A percentile compares a stretch with the other conserved stretches of the same genome.
Conservation (phyloP, 2,797 vertebrate genomes). For the Allochrocebus solatus region DNA sequence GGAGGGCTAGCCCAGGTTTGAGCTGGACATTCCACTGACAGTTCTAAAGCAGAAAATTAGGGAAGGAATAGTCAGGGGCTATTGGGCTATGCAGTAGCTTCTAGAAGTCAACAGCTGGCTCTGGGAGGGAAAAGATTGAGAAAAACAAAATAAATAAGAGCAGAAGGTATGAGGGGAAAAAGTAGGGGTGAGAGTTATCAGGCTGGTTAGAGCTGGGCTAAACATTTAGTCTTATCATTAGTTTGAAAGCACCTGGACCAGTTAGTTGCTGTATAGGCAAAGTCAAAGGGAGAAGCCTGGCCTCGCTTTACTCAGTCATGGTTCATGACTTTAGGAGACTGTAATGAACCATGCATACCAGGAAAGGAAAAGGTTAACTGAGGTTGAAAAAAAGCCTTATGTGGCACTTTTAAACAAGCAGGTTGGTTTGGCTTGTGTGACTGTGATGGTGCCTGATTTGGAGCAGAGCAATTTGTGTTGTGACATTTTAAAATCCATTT, state of each 20-base stretch:
- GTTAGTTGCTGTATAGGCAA: not conserved
- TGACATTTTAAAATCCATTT: slow-evolving; percentile 57
- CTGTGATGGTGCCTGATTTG: slow-evolving; percentile 44
- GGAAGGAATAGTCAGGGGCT: not conserved
- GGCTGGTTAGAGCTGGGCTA: not conserved
- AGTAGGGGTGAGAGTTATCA: not conserved
- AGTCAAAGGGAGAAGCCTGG: not conserved
- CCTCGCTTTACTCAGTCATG: not conserved
- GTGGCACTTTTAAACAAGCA: slow-evolving; percentile 66
- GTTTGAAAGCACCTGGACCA: not conserved
- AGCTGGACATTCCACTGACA: slow-evolving; percentile 4
- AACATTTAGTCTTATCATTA: not conserved
- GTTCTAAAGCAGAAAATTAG: not conserved
- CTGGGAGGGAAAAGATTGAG: not conserved
- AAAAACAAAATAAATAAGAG: not conserved
- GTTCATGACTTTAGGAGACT: not conserved
- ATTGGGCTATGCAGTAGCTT: not conserved
- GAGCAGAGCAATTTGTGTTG: slow-evolving; percentile 59
- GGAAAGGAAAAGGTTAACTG: slow-evolving; percentile 53
- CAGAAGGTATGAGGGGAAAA: not conserved
- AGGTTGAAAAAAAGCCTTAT: not conserved
- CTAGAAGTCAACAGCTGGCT: not conserved
- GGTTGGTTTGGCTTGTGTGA: slow-evolving; percentile 44
- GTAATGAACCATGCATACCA: not conserved
- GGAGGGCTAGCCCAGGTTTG: not conserved